Evolutionary conservation across 1,140 invertebrate genomes (phyloP).

Genomic region (Zaprionus capensis): DNA sequence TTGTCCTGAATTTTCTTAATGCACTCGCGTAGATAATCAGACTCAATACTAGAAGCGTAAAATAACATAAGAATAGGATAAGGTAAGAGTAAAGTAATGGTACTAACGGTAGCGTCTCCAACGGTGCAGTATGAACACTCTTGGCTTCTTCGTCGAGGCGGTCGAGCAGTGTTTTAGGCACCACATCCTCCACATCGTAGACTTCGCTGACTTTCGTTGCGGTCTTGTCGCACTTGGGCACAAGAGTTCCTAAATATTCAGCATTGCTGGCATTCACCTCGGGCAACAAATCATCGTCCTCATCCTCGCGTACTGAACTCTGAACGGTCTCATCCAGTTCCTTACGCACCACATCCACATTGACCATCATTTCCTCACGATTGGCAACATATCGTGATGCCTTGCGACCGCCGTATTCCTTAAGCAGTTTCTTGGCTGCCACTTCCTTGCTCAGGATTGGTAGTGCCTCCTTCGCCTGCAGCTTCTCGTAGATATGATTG

Average conservation of each 20-base stretch:
- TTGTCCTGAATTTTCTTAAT: slow-evolving; percentile 60
- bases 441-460: slow-evolving; percentile 60
- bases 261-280: slow-evolving; percentile 57
- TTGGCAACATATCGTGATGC: slow-evolving; percentile 65
- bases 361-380: slow-evolving; percentile 72
- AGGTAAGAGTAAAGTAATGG: neutral
- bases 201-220: slow-evolving; percentile 63
- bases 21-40: slow-evolving; percentile 62
- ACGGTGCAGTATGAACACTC: slow-evolving; percentile 51
- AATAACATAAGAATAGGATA: neutral
- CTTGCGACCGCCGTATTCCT: slow-evolving; percentile 77
- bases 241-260: slow-evolving; percentile 64
- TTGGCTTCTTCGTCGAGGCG: slow-evolving; percentile 78
- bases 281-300: slow-evolving; percentile 38
- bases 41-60: slow-evolving; percentile 57
- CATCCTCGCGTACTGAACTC: slow-evolving; percentile 32
- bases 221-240: slow-evolving; percentile 66
- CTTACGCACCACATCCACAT: slow-evolving; percentile 69
- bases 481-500: slow-evolving; percentile 63
- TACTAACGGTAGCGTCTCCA: slow-evolving; percentile 68
- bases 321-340: slow-evolving; percentile 74
- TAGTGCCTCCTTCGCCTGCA: slow-evolving; percentile 37
- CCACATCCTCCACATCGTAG: slow-evolving; percentile 65
- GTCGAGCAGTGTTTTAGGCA: slow-evolving; percentile 59
- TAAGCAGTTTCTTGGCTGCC: slow-evolving; percentile 66